Evolutionary conservation across 1,140 invertebrate genomes (phyloP), one percentile per base, ranked within the genome.

Genomic region (Zeugodacus cucurbitae): DNA sequence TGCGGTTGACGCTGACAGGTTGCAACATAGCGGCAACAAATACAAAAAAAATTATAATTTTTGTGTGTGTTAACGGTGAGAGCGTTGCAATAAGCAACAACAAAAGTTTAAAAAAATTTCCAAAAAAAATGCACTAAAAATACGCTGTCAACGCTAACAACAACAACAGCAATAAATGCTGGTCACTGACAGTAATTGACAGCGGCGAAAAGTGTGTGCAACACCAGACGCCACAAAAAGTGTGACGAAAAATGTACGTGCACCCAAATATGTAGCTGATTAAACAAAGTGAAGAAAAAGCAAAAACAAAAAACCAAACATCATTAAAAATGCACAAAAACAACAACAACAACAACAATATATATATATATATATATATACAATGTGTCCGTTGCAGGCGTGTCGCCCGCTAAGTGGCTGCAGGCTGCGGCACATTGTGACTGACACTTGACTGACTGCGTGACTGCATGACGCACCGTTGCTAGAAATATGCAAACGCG

Each of bases 161-260:
- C 37, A 48, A 82, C 41, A 41, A 41, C 37, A 37, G 17, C 74
- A 44, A 82, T 22, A 48, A 82, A 26, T 82, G n/a, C 41, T 54
- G 41, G 10, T 48, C 41, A 26, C 37, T 82, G 74, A 82, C 74
- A 82, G 74, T 82, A 82, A 82, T 48, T 82, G 74, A 82, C 74
- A 82, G 74, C 74, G 44, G 74, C 11, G 74, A 44, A 82, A 48
- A 82, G 10, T 17, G 0, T 82, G 7, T 48, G 41, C 74, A 48
- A 48, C 74, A 48, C 41, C 22, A n/a, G 41, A 44, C 74, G 41
- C 67, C 67, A 82, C 41, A 82, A 82, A 82, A 82, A 82, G 74
- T 82, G 74, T 82, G 74, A 82, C 74, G 74, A 82, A 82, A 82
- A 82, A 82, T 82, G 41, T 22, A 26, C 41, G 41, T 22, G 34